Base-by-base conservation (phyloP, 2,797 vertebrate genomes). In the Epinephelus coioides region DNA sequence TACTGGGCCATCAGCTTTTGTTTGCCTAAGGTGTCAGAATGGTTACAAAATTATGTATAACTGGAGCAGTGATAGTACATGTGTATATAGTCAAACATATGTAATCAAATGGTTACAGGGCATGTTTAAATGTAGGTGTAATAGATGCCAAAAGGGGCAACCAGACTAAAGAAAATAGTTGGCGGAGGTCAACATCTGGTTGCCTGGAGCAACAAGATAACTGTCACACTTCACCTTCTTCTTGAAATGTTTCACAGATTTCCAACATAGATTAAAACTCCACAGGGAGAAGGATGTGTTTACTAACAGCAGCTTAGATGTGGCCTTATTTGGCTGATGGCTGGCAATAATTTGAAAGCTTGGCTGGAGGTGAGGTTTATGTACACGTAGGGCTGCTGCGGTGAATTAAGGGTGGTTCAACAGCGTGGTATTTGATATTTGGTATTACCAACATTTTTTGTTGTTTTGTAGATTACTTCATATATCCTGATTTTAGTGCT, bases 141-240 rank as follows among this genome's bases (percentile, higher is more conserved):
- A 47, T 49, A 19, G 17, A 46, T 76, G 19, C 30, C 49, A 54
- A 11, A 12, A 46, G 38, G 51, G 34, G 2, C 64, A 61, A 77
- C n/a, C 11, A 63, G 59, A 49, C 57, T 54, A 49, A 61, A 74
- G 59, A 69, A 54, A 47, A 27, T 55, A 12, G 47, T 23, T 69
- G 69, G 56, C 21, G 63, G 51, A 17, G n/a, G 60, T 64, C 79
- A 53, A 73, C 79, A 86, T 78, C 67, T 82, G 79, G 67, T 14
- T 78, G 78, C 72, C 60, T 57, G 17, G 6, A 57, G 60, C 11
- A 15, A 54, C 25, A 51, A 76, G 71, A 78, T 83, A 76, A 82
- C 73, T 7, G 40, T 73, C 73, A 63, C 57, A 76, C 69, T 71
- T 76, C n/a, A 70, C 53, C 57, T 68, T 78, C 50, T 6, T 62